A percentile compares a stretch with the other conserved stretches of the same genome.
Conservation (phyloP, 2,888 invertebrate species). For the Gastrophysa polygoni region DNA sequence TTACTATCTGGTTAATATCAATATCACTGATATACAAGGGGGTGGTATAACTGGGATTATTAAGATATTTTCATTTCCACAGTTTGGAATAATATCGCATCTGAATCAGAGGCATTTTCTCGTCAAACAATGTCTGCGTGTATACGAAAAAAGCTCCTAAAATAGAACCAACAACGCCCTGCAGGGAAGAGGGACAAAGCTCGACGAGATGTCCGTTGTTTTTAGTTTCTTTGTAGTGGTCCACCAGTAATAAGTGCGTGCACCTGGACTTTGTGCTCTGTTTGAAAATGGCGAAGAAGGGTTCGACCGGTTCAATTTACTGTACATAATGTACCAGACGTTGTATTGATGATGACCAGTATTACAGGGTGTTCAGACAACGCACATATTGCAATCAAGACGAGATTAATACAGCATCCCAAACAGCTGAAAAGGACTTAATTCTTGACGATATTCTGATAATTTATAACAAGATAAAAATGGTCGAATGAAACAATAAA, state of each 20-base stretch:
- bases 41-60: no score
- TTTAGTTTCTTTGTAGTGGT: constrained; percentile 38
- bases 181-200: constrained; percentile 38
- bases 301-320: constrained; percentile 34
- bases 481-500: no score
- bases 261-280: constrained; percentile 42
- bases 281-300: constrained; percentile 41
- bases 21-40: no score
- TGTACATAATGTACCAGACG: constrained; percentile 19
- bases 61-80: no score
- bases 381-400: no score
- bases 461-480: no score
- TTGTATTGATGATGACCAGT: neutral
- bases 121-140: neutral
- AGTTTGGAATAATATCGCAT: neutral
- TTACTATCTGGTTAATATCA: no score
- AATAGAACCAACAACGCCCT: constrained; percentile 34
- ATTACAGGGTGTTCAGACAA: neutral
- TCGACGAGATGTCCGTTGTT: constrained; percentile 41
- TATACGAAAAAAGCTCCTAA: neutral
- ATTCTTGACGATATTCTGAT: no score
- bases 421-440: no score
- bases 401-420: no score
- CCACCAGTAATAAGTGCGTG: constrained; percentile 34
- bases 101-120: neutral